Percentiles rank a stretch among this genome's conserved stretches.
These are phyloP conservation scores for Ophonus ardosiacus DNA, from an alignment of 2,888 invertebrate species.

Conservation along the genomic window DNA sequence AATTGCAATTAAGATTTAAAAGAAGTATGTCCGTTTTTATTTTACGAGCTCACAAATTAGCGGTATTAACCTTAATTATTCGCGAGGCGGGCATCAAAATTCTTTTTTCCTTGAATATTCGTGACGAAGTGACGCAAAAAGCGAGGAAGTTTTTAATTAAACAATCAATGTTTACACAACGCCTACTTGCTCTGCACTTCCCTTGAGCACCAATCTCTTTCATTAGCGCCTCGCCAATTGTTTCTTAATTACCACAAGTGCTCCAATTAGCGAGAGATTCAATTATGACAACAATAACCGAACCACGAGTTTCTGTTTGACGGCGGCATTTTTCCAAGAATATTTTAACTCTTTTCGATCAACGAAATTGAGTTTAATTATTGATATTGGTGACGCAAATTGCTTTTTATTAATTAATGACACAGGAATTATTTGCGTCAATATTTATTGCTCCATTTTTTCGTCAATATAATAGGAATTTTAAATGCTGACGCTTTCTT, in stretches of 20 bases:
- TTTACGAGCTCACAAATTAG: conserved; percentile 29
- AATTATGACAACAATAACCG: conserved; percentile 24
- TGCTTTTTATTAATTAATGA: conserved; percentile 9
- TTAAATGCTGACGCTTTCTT: not conserved
- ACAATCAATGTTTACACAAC: conserved; percentile 58
- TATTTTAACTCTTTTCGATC: not conserved
- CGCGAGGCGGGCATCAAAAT: conserved; percentile 48
- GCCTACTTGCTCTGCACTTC: conserved; percentile 44
- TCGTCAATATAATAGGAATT: not conserved
- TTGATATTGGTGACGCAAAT: conserved; percentile 15
- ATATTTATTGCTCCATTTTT: not conserved
- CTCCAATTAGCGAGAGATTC: not conserved
- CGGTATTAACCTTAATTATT: conserved; percentile 49
- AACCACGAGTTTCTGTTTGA: not conserved
- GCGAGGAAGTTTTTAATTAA: conserved; percentile 58
- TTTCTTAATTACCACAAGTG: conserved; percentile 45
- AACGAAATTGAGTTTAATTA: conserved; percentile 16
- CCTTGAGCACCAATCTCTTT: conserved; percentile 54
- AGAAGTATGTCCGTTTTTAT: conserved; percentile 16
- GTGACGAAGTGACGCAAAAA: conserved; percentile 45
- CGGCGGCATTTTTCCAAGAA: not conserved
- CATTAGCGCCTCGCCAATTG: conserved; percentile 52
- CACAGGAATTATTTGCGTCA: not conserved
- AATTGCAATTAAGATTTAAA: conserved; percentile 20
- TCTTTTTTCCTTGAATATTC: conserved; percentile 57